Evolutionary conservation across 2,888 invertebrate species (phyloP).

Genomic region (Galerucella nymphaeae): DNA sequence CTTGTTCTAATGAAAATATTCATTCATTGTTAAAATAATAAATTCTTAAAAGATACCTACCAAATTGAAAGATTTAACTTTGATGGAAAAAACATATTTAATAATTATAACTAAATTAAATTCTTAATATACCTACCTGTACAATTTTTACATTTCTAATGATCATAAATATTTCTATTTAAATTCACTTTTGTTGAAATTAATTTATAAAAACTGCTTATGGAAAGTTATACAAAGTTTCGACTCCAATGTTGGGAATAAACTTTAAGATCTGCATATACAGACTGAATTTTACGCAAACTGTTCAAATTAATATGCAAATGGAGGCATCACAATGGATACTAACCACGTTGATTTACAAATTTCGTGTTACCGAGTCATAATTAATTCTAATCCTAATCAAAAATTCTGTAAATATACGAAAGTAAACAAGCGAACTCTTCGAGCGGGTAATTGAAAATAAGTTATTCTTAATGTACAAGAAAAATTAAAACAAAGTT

Average conservation of each 20-base stretch:
- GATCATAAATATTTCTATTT: neutral
- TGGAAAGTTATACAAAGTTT: neutral
- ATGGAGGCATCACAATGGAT: neutral
- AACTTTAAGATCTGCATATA: neutral
- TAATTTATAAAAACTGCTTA: neutral
- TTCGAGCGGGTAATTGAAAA: neutral
- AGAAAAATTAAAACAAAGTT: neutral
- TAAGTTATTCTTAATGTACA: neutral
- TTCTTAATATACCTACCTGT: no score
- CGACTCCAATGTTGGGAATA: neutral
- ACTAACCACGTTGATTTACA: conserved; percentile 11
- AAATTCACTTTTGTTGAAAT: neutral
- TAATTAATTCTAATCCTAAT: neutral
- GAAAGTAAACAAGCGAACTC: neutral
- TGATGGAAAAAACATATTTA: no score
- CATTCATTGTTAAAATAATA: no score
- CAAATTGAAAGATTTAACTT: no score
- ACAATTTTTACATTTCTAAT: no score
- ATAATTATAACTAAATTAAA: no score
- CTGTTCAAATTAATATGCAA: conserved; percentile 13
- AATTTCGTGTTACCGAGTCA: neutral
- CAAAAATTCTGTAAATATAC: neutral
- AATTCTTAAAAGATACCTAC: no score
- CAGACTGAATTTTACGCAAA: neutral
- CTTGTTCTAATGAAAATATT: no score